Percentiles rank a stretch among this genome's conserved stretches.
These are phyloP conservation scores for Sarcophaga rosellei DNA, from an alignment of 2,888 invertebrate genomes.

Conservation along the genomic window DNA sequence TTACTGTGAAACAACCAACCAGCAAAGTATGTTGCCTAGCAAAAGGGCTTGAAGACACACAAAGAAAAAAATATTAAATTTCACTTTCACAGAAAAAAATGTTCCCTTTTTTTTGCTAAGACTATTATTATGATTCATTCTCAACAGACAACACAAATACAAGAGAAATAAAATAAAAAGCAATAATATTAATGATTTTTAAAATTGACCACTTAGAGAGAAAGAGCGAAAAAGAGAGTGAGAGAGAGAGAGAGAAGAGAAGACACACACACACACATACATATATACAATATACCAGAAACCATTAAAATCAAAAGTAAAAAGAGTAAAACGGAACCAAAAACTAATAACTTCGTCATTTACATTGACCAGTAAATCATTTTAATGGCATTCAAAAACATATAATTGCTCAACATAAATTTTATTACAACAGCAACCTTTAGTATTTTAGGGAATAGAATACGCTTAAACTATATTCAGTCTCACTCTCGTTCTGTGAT, in stretches of 20 bases:
- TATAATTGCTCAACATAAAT: constrained; percentile 78
- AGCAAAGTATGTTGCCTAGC: constrained; percentile 28
- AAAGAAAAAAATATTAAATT: background rate
- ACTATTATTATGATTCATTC: too few species aligned
- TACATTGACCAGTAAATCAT: constrained; percentile 73
- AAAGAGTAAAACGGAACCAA: background rate
- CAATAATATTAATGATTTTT: constrained; percentile 26
- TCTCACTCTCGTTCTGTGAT: too few species aligned
- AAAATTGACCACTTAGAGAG: constrained; percentile 31
- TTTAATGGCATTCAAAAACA: constrained; percentile 75
- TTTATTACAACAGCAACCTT: too few species aligned
- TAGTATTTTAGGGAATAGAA: too few species aligned
- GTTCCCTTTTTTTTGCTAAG: too few species aligned
- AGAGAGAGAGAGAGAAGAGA: too few species aligned
- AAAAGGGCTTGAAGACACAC: constrained; percentile 12
- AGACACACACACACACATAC: too few species aligned
- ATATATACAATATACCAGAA: background rate
- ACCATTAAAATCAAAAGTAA: constrained; percentile 4
- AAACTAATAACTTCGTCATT: constrained; percentile 42
- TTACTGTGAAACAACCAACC: background rate
- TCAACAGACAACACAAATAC: too few species aligned
- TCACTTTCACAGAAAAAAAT: background rate
- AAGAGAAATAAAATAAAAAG: background rate
- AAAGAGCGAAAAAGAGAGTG: too few species aligned
- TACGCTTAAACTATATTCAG: too few species aligned